Evolutionary conservation across 1,140 invertebrate genomes (phyloP).

Genomic region (Coenobita brevimanus): DNA sequence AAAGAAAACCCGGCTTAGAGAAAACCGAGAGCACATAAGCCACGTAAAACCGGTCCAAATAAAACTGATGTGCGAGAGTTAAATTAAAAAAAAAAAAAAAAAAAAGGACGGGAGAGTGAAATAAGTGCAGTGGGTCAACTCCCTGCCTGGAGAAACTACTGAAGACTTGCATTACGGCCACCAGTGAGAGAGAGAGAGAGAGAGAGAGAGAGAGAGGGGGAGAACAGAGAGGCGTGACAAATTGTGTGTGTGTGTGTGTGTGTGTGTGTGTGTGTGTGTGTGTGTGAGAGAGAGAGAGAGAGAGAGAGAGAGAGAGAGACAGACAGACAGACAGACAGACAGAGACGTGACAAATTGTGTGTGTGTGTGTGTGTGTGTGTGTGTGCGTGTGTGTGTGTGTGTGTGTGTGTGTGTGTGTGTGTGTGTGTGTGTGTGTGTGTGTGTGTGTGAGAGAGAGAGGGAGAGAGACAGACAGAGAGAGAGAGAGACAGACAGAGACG

Average conservation of each 20-base stretch:
- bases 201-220: not conserved
- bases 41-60: too few species aligned
- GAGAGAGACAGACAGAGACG: too few species aligned
- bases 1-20: too few species aligned
- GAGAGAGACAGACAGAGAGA: not conserved
- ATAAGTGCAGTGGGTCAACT: slow-evolving; percentile 14
- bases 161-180: not conserved
- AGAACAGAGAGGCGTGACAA: too few species aligned
- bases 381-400: not conserved
- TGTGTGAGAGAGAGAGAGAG: not conserved
- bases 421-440: not conserved
- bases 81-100: too few species aligned
- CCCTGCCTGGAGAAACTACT: slow-evolving; percentile 8
- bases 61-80: too few species aligned
- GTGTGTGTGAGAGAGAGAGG: not conserved
- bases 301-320: not conserved
- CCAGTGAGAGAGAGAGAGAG: not conserved
- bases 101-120: too few species aligned
- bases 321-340: not conserved
- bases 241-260: too few species aligned
- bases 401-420: not conserved
- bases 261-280: not conserved
- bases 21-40: too few species aligned
- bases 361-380: not conserved
- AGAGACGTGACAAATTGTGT: too few species aligned